phyloP scores from a whole-genome alignment of 2,888 invertebrate genomes.

The Lasioglossum villosulum region DNA sequence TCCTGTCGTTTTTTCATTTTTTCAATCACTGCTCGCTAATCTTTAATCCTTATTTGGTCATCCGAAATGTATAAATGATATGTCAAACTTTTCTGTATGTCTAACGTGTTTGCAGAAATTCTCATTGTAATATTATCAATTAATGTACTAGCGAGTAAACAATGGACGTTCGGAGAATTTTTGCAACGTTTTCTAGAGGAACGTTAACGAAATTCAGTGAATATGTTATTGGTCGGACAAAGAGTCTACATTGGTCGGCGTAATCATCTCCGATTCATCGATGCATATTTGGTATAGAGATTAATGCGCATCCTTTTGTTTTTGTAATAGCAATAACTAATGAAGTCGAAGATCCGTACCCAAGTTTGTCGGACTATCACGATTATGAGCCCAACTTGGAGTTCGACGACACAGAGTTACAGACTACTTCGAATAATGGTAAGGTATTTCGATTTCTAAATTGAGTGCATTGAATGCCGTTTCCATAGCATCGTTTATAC shows the following conservation, averaged over 20 bases:
- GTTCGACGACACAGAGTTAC: slow-evolving; percentile 97
- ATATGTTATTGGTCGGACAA: slow-evolving; percentile 22
- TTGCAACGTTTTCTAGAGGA: no score
- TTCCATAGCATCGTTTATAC: no score
- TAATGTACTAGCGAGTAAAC: no score
- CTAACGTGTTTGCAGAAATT: no score
- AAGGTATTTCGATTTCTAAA: slow-evolving; percentile 76
- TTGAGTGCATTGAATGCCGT: neutral
- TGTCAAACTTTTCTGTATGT: no score
- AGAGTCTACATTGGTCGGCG: slow-evolving; percentile 14
- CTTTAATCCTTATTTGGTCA: neutral
- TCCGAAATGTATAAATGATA: no score
- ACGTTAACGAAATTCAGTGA: no score
- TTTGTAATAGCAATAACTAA: slow-evolving; percentile 80
- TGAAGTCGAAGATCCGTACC: slow-evolving; percentile 91
- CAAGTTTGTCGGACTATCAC: slow-evolving; percentile 95
- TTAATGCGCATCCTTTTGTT: slow-evolving; percentile 52
- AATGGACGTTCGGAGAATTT: no score
- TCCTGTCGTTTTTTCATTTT: neutral
- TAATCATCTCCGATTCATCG: slow-evolving; percentile 43
- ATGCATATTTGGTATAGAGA: slow-evolving; percentile 43
- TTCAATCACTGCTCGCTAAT: neutral
- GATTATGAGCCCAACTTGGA: slow-evolving; percentile 98
- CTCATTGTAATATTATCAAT: no score
- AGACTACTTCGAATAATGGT: slow-evolving; percentile 90